A percentile compares a stretch with the other conserved stretches of the same genome.
These are phyloP conservation scores for Jacana jacana DNA, from an alignment of 2,113 vertebrate genomes.

Conservation along the genomic window DNA sequence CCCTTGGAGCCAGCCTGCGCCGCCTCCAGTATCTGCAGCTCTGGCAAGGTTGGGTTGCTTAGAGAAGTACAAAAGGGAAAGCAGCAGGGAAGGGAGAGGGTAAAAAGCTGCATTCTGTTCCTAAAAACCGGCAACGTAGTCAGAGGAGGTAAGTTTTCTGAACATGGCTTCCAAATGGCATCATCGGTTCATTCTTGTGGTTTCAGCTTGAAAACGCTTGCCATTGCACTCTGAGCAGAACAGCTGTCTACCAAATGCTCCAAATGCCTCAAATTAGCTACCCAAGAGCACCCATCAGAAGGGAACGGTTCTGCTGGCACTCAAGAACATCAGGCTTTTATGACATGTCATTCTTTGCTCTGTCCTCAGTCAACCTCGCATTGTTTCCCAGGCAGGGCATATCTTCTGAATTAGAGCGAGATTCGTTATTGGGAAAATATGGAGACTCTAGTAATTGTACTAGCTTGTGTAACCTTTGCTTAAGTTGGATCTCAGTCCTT, in stretches of 20 bases:
- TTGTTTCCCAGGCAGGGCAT: conserved; percentile 59
- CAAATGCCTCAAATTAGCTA: conserved; percentile 9
- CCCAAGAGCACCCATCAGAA: conserved; percentile 11
- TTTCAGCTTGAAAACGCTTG: background rate
- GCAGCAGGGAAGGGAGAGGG: background rate
- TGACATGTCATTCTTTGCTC: conserved; percentile 31
- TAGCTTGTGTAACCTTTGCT: conserved; percentile 20
- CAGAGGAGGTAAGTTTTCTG: conserved; percentile 27
- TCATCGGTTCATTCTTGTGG: conserved; percentile 52
- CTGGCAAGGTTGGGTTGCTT: background rate
- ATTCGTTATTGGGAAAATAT: background rate
- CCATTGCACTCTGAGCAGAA: conserved; percentile 11
- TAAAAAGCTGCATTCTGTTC: background rate
- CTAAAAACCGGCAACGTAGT: background rate
- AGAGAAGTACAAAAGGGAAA: background rate
- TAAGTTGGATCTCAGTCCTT: background rate
- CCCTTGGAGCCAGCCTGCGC: background rate
- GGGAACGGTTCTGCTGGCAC: conserved; percentile 27
- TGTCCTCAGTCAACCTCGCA: conserved; percentile 40
- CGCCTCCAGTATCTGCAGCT: background rate
- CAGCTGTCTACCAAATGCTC: conserved; percentile 63
- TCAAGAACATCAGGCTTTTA: background rate
- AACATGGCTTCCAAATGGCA: conserved; percentile 49
- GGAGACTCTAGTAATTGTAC: background rate
- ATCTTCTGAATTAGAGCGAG: background rate